A percentile compares a stretch with the other conserved stretches of the same genome.
phyloP scores from a whole-genome alignment of 2,797 vertebrate genomes.

The Streptopelia turtur region DNA sequence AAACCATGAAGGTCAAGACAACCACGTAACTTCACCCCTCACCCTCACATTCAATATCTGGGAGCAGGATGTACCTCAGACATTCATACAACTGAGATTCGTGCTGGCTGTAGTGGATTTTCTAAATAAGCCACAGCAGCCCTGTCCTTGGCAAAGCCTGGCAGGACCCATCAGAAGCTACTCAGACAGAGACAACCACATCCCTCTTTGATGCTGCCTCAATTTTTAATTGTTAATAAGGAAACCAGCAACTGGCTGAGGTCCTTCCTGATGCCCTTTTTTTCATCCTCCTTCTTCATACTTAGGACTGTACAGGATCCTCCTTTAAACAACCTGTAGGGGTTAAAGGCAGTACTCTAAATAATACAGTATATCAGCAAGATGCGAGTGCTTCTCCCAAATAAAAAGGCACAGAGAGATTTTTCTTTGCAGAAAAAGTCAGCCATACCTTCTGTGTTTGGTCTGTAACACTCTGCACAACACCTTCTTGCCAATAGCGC shows the following conservation, averaged over 20 bases:
- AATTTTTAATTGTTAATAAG: conserved; percentile 16
- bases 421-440: not conserved
- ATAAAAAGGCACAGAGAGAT: not conserved
- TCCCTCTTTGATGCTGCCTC: not conserved
- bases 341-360: not conserved
- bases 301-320: not conserved
- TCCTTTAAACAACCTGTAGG: not conserved
- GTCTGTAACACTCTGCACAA: not conserved
- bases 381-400: not conserved
- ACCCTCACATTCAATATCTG: not conserved
- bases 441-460: not conserved
- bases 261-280: conserved; percentile 26
- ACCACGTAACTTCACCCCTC: accelerated
- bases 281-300: not conserved
- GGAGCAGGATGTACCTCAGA: not conserved
- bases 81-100: not conserved
- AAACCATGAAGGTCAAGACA: not conserved
- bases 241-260: not conserved
- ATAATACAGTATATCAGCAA: not conserved
- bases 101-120: not conserved
- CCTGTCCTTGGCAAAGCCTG: not conserved
- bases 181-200: conserved; percentile 14
- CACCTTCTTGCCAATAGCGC: not conserved
- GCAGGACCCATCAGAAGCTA: not conserved
- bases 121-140: not conserved